Conservation (phyloP, 2,888 invertebrate species). For the Cerastoderma edule region DNA sequence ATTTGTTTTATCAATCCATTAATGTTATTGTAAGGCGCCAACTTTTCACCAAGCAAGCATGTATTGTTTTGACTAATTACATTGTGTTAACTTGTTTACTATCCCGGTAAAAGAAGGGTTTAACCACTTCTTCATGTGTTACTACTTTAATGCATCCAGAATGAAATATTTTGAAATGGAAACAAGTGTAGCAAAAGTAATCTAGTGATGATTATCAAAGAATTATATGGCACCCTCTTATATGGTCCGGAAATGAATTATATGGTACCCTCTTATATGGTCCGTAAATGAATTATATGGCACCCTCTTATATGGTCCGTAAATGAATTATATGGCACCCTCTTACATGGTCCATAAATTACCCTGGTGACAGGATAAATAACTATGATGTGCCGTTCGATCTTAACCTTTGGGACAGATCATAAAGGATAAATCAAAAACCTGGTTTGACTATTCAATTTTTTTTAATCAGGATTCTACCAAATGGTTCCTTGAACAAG, state of each 20-base stretch:
- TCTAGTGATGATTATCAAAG: no score
- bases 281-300: no score
- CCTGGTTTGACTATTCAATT: neutral
- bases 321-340: no score
- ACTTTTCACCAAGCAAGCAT: neutral
- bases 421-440: neutral
- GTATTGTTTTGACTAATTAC: neutral
- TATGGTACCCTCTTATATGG: no score
- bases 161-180: no score
- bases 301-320: no score
- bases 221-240: no score
- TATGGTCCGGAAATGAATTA: no score
- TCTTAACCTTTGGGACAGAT: neutral
- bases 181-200: no score
- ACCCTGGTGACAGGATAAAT: neutral
- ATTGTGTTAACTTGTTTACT: neutral
- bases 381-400: neutral
- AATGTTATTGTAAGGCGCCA: neutral
- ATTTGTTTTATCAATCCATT: neutral
- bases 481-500: slow-evolving; percentile 46
- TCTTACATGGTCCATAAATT: no score
- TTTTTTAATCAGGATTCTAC: slow-evolving; percentile 32
- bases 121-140: neutral
- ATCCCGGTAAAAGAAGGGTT: neutral
- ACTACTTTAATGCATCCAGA: no score